Percentiles rank a stretch among this genome's conserved stretches.
Conservation (phyloP, 2,113 vertebrate genomes). For the Takifugu flavidus region DNA sequence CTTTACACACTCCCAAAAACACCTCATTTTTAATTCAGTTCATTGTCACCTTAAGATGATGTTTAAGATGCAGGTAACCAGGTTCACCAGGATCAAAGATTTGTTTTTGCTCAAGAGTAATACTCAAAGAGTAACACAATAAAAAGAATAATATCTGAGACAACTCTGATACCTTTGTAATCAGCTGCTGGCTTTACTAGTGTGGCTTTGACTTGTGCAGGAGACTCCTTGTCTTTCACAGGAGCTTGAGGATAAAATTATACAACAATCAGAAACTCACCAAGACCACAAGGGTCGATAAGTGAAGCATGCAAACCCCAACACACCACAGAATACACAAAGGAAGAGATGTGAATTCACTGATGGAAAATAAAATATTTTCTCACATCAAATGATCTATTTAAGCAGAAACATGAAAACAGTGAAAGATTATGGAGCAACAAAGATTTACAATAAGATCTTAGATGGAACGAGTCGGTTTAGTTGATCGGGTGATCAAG, state of each 20-base stretch:
- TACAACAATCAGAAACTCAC: slow-evolving; percentile 33
- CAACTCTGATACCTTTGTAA: slow-evolving; percentile 58
- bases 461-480: slow-evolving; percentile 6
- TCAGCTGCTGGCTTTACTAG: slow-evolving; percentile 47
- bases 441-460: neutral
- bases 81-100: slow-evolving; percentile 12
- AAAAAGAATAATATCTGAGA: slow-evolving; percentile 1
- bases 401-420: neutral
- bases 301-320: slow-evolving; percentile 13
- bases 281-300: slow-evolving; percentile 10
- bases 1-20: neutral
- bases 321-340: neutral
- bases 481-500: neutral
- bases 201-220: slow-evolving; percentile 37
- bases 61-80: no score
- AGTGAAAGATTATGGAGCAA: slow-evolving; percentile 13
- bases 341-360: slow-evolving; percentile 2
- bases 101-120: slow-evolving; percentile 11
- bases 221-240: slow-evolving; percentile 55
- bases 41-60: no score
- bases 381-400: neutral
- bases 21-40: neutral
- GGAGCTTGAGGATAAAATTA: slow-evolving; percentile 59
- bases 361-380: neutral
- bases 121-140: neutral